Base-by-base conservation (phyloP, 2,888 invertebrate genomes). In the Chalcosyrphus nemorum region DNA sequence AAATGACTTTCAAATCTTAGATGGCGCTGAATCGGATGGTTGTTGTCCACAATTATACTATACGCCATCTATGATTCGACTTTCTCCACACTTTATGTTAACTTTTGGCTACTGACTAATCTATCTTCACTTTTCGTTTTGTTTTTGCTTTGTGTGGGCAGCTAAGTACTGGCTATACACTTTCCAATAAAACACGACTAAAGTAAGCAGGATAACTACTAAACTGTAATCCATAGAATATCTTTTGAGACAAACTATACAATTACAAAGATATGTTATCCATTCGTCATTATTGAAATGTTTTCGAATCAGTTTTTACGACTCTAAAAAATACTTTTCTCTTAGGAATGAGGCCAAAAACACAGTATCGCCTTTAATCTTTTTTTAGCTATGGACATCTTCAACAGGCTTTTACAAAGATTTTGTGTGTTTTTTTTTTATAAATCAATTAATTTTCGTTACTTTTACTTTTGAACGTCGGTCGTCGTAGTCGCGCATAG, bases 391-490 rank as follows among this genome's bases (percentile, higher is more conserved):
- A 4, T 2, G 27, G 2, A 21, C 2, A n/a, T n/a, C 47, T 50
- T 2, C 29, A n/a, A 4, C 41, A 11, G 13, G 35, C 56, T 2
- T 11, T 24, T 17, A 35, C 56, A 15, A 43, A 38, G 21, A n/a
- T n/a, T n/a, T n/a, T n/a, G n/a, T n/a, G n/a, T n/a, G n/a, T 43
- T 32, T 13, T 32, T 47, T 63, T 7, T 32, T 32, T 63, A n/a
- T 38, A 50, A 65, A 63, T 61, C 45, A 70, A 81, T 81, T 63
- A 50, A 57, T 70, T 76, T 76, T 71, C 52, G 38, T 72, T 78
- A 78, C 82, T 82, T 82, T 82, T 82, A 82, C 82, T 82, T 82
- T 82, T 82, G 82, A 68, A 50, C 59, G 21, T 43, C 32, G n/a
- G 43, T 27, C 45, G 41, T 61, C 19, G 13, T 38, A 47, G n/a